These are phyloP conservation scores for Plebejus argus DNA, from an alignment of 2,888 invertebrate species.

Conservation along the genomic window DNA sequence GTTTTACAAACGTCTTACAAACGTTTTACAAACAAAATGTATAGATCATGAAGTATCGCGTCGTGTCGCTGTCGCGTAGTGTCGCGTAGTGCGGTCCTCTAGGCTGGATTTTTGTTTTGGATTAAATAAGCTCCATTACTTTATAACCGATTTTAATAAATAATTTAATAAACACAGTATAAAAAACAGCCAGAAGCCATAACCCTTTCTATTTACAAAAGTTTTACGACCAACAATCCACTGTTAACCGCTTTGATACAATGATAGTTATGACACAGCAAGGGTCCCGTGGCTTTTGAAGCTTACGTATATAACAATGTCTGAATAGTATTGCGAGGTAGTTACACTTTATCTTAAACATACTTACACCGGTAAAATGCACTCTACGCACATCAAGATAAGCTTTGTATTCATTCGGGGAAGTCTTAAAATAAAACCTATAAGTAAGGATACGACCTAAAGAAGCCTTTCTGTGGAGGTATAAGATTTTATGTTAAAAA, in stretches of 20 bases:
- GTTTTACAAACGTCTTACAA: too few relatives aligned
- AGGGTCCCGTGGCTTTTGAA: constrained; percentile 39
- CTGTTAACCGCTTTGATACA: constrained; percentile 39
- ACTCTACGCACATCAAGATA: not conserved
- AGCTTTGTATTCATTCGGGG: not conserved
- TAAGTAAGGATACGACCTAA: constrained; percentile 27
- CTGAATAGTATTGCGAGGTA: constrained; percentile 33
- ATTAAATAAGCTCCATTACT: too few relatives aligned
- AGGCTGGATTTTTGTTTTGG: too few relatives aligned
- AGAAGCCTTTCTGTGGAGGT: constrained; percentile 16
- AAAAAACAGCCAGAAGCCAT: not conserved
- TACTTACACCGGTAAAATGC: not conserved
- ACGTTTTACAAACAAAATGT: too few relatives aligned
- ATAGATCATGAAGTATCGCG: too few relatives aligned
- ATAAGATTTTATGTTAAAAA: constrained; percentile 27
- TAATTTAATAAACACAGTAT: too few relatives aligned
- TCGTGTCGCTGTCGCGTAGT: too few relatives aligned
- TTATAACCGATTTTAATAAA: too few relatives aligned
- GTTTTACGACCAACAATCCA: constrained; percentile 32
- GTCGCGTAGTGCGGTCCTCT: too few relatives aligned
- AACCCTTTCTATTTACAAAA: not conserved
- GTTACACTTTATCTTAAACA: constrained; percentile 30
- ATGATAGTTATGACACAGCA: constrained; percentile 41
- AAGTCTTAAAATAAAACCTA: not conserved
- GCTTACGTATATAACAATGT: constrained; percentile 40